Percentiles rank a stretch among this genome's conserved stretches.
Conservation (phyloP, 2,113 vertebrate genomes). For the Pterophyllum scalare region DNA sequence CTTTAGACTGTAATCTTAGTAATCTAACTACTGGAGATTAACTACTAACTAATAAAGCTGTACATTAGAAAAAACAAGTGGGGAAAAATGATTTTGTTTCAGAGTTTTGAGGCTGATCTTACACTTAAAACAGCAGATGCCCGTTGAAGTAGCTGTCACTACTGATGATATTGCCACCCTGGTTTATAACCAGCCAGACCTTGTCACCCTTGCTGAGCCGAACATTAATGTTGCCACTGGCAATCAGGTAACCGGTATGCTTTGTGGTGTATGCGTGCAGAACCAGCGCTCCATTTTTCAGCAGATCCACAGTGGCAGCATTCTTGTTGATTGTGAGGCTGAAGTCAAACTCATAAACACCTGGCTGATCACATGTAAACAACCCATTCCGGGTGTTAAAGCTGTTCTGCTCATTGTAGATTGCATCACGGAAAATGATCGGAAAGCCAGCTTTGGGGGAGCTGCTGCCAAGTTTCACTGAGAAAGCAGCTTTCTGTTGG, state of each 20-base stretch:
- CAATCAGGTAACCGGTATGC: constrained; percentile 6
- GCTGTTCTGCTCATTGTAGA: constrained; percentile 67
- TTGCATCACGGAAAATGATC: constrained; percentile 37
- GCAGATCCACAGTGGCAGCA: constrained; percentile 35
- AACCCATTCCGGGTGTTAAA: constrained; percentile 50
- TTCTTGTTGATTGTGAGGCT: constrained; percentile 23
- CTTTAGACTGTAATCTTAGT: not conserved
- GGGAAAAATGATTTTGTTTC: not conserved
- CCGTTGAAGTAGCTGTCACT: constrained; percentile 68
- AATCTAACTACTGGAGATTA: not conserved
- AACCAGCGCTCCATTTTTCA: constrained; percentile 21
- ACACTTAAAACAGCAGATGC: constrained; percentile 57
- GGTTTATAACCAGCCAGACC: constrained; percentile 50
- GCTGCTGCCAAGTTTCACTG: constrained; percentile 52
- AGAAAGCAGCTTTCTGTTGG: constrained; percentile 39
- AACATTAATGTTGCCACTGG: constrained; percentile 53
- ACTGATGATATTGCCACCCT: constrained; percentile 10
- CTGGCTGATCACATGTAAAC: constrained; percentile 61
- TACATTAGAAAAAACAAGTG: not conserved
- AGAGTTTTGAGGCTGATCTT: not conserved
- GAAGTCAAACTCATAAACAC: constrained; percentile 75
- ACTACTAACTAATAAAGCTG: not conserved
- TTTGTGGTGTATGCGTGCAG: constrained; percentile 62
- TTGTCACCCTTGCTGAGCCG: constrained; percentile 44
- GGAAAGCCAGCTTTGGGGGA: not conserved